Percentiles rank a stretch among this genome's conserved stretches.
Conservation (phyloP, 2,888 invertebrate genomes). For the Anoplius nigerrimus region DNA sequence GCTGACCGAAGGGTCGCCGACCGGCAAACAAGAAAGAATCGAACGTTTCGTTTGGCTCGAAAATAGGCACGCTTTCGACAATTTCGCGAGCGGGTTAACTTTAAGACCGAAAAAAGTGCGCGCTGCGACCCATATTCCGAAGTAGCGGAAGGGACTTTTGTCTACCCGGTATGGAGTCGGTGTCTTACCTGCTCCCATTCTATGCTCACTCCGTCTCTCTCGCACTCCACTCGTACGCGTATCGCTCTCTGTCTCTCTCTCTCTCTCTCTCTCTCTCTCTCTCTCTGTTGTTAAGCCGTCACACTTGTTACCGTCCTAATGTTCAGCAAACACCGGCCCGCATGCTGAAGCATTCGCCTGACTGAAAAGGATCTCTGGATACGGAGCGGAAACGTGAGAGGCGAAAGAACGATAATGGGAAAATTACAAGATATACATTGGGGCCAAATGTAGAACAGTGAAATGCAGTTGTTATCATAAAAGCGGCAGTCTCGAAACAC, state of each 20-base stretch:
- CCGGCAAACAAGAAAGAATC: too few relatives aligned
- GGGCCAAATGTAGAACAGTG: too few relatives aligned
- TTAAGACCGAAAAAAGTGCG: conserved; percentile 12
- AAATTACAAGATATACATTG: too few relatives aligned
- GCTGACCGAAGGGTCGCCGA: too few relatives aligned
- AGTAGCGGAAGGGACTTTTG: conserved; percentile 30
- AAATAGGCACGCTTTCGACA: too few relatives aligned
- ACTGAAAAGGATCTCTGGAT: too few relatives aligned
- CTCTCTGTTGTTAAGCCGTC: neutral
- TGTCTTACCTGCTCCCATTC: conserved; percentile 23
- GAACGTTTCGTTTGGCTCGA: too few relatives aligned
- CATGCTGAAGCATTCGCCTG: too few relatives aligned
- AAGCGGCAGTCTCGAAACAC: too few relatives aligned
- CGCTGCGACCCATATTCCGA: conserved; percentile 35
- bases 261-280: neutral
- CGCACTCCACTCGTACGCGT: neutral
- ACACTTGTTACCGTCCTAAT: neutral
- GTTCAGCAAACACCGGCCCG: neutral
- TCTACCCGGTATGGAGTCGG: conserved; percentile 33
- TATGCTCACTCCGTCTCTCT: conserved; percentile 3
- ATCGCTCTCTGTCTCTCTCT: neutral
- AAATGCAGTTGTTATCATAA: too few relatives aligned
- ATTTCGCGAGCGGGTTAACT: neutral
- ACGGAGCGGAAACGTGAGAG: too few relatives aligned
- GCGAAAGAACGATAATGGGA: too few relatives aligned